Conservation (phyloP, 2,113 vertebrate genomes). For the Puntigrus tetrazona region DNA sequence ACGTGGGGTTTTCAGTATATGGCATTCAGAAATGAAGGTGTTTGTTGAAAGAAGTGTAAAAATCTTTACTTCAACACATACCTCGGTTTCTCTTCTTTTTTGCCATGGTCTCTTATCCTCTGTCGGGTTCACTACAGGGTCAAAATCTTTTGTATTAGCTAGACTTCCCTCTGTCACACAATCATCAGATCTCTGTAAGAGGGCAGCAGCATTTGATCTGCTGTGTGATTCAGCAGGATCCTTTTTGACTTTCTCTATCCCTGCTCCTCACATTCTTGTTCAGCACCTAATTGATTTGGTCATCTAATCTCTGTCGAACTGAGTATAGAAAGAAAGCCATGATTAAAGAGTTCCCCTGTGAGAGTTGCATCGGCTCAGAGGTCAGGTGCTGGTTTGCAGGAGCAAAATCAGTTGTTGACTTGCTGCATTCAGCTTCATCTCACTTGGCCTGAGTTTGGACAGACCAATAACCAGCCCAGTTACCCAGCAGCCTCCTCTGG, state of each 20-base stretch:
- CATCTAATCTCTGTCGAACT: constrained; percentile 71
- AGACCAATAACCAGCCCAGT: constrained; percentile 57
- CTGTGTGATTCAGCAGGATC: background rate
- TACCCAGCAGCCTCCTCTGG: constrained; percentile 40
- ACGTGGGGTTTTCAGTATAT: background rate
- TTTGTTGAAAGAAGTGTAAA: background rate
- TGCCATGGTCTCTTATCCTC: background rate
- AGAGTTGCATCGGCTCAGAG: constrained; percentile 57
- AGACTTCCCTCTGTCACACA: background rate
- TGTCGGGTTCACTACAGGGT: background rate
- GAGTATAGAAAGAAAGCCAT: constrained; percentile 63
- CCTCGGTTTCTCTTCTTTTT: constrained; percentile 2
- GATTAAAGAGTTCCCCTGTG: constrained; percentile 66
- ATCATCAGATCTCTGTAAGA: background rate
- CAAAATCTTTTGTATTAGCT: background rate
- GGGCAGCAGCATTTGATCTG: background rate
- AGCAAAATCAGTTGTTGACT: constrained; percentile 66
- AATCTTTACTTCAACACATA: background rate
- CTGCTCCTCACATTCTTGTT: background rate
- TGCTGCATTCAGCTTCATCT: constrained; percentile 59
- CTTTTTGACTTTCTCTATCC: constrained; percentile 8
- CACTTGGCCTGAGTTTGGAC: constrained; percentile 59
- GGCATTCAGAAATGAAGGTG: background rate
- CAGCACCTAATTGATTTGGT: constrained; percentile 74
- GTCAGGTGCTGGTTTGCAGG: constrained; percentile 69